phyloP scores from a whole-genome alignment of 2,888 invertebrate species.

The Nomada hirtipes region DNA sequence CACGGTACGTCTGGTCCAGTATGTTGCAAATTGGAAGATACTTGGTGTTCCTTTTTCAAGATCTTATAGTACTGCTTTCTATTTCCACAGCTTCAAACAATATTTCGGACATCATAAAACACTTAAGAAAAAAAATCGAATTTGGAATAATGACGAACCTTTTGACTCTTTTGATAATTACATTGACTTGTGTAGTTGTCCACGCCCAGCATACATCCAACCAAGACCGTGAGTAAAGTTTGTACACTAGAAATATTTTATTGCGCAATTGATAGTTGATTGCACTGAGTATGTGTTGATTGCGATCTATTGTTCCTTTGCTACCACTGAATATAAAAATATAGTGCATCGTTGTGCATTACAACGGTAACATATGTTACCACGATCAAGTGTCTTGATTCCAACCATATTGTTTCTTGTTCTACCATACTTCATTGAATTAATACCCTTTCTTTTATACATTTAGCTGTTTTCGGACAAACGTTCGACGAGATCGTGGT shows the following conservation, averaged over 20 bases:
- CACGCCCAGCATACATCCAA: constrained; percentile 78
- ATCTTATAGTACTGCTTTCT: background rate
- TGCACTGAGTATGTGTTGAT: background rate
- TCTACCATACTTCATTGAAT: background rate
- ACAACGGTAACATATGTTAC: too few species aligned
- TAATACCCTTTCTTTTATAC: background rate
- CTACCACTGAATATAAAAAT: too few species aligned
- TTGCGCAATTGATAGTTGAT: background rate
- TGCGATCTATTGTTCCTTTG: too few species aligned
- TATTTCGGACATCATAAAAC: constrained; percentile 44
- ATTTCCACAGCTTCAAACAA: constrained; percentile 52
- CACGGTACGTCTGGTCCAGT: too few species aligned
- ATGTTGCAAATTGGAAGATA: too few species aligned
- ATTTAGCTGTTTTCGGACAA: constrained; percentile 78
- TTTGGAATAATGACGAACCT: constrained; percentile 74
- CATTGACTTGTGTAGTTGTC: constrained; percentile 77
- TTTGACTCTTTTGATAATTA: constrained; percentile 77
- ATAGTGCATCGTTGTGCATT: too few species aligned
- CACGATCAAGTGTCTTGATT: too few species aligned
- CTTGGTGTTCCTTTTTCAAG: background rate
- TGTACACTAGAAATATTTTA: background rate
- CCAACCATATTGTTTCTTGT: background rate
- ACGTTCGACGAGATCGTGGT: constrained; percentile 85
- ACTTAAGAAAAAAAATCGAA: constrained; percentile 12
- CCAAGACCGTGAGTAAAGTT: constrained; percentile 77